Base-by-base conservation (phyloP, 2,113 vertebrate genomes). In the Ranitomeya imitator region DNA sequence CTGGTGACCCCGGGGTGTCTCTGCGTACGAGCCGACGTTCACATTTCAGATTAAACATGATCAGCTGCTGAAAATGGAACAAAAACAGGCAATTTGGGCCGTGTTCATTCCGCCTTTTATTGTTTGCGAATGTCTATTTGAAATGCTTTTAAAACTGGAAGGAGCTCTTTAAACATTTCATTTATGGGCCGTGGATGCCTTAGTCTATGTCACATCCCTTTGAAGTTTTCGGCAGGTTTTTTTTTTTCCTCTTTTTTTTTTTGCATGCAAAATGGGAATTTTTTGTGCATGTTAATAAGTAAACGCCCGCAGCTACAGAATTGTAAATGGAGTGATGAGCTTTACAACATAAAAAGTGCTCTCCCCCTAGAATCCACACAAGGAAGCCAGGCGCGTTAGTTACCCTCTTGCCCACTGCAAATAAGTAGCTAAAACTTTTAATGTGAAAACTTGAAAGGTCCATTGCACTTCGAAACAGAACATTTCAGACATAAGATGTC, bases 201-300 rank as follows among this genome's bases (percentile, higher is more conserved):
- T 80, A 92, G 83, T 86, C 31, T 79, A 85, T 79, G 83, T 86
- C 91, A 91, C 71, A n/a, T 83, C 87, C 79, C 92, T 95, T 93
- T 95, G 93, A 96, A 95, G 94, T 94, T 90, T 55, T 31, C 11
- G n/a, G 0, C 54, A 90, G 63, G 83, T 6, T 23, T 88, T 86
- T 19, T 21, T 2, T 14, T 16, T 0, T n/a, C n/a, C n/a, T n/a
- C n/a, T 4, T 5, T 57, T 74, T 88, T 54, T 4, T 14, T 13
- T 90, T 90, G 90, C 91, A 90, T 94, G 92, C 93, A 93, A 94
- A 95, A 95, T 94, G 91, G 91, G 93, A 92, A 93, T 94, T 95
- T 31, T 93, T 94, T 59, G 94, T 87, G 93, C 94, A 93, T 95
- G 93, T 95, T 96, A 93, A 93, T 94, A 94, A 91, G 88, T 93